Base-by-base conservation (phyloP, 2,888 invertebrate species). In the Malthinus flaveolus region DNA sequence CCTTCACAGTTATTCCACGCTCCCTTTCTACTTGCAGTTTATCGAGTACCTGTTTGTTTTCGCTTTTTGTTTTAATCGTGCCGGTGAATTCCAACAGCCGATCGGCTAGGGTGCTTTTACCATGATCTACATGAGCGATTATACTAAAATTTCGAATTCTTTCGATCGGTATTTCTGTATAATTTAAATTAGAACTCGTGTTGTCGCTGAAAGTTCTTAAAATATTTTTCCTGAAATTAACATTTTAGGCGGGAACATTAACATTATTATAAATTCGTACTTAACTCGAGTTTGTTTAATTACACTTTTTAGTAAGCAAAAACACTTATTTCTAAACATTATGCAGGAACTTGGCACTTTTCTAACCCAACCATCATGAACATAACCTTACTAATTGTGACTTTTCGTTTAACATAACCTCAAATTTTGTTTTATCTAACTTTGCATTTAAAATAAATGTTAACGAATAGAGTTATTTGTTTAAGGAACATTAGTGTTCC, bases 101-200 rank as follows among this genome's bases (percentile, higher is more conserved):
- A 77, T 99, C 98, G 1, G 98, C 97, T 56, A 99, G 80, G 0
- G 98, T 99, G 77, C 95, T 95, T 81, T 99, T 99, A 0, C 98
- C 98, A 82, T 98, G 98, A 78, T 99, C 98, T 1, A 99, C 93
- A 80, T 99, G 98, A n/a, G 98, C 98, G 62, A 99, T 95, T 71
- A 99, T 97, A 78, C 96, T 92, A 74, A 97, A 97, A 77, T 97
- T 97, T 56, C 97, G 83, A 39, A 96, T 94, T 64, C 78, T 74
- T 63, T 83, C 81, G 11, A 81, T 64, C 1, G 82, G 81, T 10
- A 78, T 78, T 61, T 46, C 39, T n/a, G 53, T 32, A 39, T 56
- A 61, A 39, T 48, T 45, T 31, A 42, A n/a, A 36, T 39, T 31
- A 39, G 5, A 15, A 9, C 8, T 23, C 10, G 45, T 34, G 8